These are phyloP conservation scores for Orestias chungarensis DNA, from an alignment of 2,797 vertebrate species.

Conservation along the genomic window DNA sequence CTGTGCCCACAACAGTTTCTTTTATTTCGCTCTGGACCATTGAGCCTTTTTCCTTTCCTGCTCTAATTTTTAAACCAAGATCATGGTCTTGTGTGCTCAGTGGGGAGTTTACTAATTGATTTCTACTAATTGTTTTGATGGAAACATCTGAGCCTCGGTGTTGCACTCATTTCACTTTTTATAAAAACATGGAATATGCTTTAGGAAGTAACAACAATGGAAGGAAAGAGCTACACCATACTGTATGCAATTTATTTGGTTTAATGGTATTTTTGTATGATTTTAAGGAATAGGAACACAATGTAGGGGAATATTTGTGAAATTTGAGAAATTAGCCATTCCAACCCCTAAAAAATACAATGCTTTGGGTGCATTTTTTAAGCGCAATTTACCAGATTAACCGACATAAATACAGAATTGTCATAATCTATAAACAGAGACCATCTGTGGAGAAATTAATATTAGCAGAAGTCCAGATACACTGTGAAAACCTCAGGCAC, in stretches of 20 bases:
- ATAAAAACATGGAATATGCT: slow-evolving; percentile 31
- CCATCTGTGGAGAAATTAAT: too few relatives aligned
- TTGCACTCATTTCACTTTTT: slow-evolving; percentile 29
- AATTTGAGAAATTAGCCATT: too few relatives aligned
- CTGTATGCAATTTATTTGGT: neutral
- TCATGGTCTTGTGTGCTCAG: slow-evolving; percentile 2
- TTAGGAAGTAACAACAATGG: slow-evolving; percentile 30
- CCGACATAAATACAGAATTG: too few relatives aligned
- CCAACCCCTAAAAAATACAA: too few relatives aligned
- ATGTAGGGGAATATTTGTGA: neutral
- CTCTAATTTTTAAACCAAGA: slow-evolving; percentile 8
- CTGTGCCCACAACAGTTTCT: slow-evolving; percentile 9
- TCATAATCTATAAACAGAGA: too few relatives aligned
- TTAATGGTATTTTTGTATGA: neutral
- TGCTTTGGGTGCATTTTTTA: too few relatives aligned
- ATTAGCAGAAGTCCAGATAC: too few relatives aligned
- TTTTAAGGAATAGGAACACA: neutral
- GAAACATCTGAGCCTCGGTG: slow-evolving; percentile 26
- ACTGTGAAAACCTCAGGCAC: too few relatives aligned
- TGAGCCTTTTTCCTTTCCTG: neutral
- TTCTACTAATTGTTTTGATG: slow-evolving; percentile 16
- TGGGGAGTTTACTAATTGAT: slow-evolving; percentile 24
- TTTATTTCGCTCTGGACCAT: slow-evolving; percentile 10
- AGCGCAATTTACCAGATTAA: too few relatives aligned
- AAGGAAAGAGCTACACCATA: neutral